Conservation (phyloP, 2,888 invertebrate species). For the Orthosia incerta region DNA sequence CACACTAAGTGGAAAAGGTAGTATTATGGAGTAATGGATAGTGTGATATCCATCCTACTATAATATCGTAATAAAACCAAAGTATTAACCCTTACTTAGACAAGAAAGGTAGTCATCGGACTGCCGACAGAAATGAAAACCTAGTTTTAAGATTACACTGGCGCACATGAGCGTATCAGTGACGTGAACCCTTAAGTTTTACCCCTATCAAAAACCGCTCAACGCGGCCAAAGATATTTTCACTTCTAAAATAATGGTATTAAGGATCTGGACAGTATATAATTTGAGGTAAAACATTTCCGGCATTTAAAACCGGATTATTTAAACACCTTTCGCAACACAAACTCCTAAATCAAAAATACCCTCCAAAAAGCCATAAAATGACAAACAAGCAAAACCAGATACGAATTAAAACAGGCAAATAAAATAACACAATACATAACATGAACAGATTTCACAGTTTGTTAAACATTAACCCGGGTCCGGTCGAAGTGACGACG, state of each 20-base stretch:
- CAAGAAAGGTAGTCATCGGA: not conserved
- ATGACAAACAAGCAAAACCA: constrained; percentile 36
- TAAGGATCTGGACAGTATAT: not conserved
- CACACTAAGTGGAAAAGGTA: constrained; percentile 39
- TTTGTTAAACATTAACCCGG: constrained; percentile 46
- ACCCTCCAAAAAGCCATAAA: constrained; percentile 24
- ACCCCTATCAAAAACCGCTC: too few relatives aligned
- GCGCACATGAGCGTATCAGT: too few relatives aligned
- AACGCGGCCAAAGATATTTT: too few relatives aligned
- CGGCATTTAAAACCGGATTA: not conserved
- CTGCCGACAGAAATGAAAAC: too few relatives aligned
- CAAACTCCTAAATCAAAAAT: constrained; percentile 41
- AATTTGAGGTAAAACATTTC: not conserved
- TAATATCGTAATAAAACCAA: not conserved
- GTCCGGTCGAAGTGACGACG: constrained; percentile 22
- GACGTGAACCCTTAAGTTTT: too few relatives aligned
- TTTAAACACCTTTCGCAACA: not conserved
- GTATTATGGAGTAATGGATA: constrained; percentile 24
- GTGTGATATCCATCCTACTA: constrained; percentile 14
- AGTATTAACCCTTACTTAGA: not conserved
- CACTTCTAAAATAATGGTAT: too few relatives aligned
- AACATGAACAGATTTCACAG: constrained; percentile 55
- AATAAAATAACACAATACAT: constrained; percentile 38
- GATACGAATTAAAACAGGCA: constrained; percentile 38
- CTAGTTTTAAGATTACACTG: too few relatives aligned